These are phyloP conservation scores for Perca flavescens DNA, from an alignment of 2,113 vertebrate genomes.

Conservation along the genomic window DNA sequence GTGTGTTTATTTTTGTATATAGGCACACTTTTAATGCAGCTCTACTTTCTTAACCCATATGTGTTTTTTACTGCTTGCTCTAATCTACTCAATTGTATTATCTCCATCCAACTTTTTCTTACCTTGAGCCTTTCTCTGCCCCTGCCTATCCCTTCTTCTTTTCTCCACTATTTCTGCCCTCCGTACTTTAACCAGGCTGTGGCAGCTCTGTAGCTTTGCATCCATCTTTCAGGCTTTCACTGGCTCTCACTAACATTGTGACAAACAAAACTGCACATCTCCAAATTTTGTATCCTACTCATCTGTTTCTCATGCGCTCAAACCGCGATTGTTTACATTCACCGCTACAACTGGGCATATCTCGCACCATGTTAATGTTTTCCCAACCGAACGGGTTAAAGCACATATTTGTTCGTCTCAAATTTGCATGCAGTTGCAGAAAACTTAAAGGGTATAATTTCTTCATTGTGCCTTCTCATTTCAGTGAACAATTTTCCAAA, in stretches of 20 bases:
- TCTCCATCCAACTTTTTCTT: constrained; percentile 4
- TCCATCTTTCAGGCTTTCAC: not conserved
- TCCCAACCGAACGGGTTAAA: constrained; percentile 33
- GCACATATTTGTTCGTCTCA: constrained; percentile 17
- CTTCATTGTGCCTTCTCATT: constrained; percentile 40
- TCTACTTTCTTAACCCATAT: not conserved
- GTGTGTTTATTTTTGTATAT: constrained; percentile 15
- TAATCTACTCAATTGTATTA: constrained; percentile 1
- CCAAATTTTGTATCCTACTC: constrained; percentile 19
- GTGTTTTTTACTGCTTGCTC: constrained; percentile 13
- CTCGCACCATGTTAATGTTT: constrained; percentile 15
- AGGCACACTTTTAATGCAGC: not conserved
- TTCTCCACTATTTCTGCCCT: not conserved
- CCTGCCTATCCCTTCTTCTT: not conserved
- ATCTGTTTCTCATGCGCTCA: constrained; percentile 34
- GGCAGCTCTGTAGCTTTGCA: not conserved
- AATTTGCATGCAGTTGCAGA: constrained; percentile 41
- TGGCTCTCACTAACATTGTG: not conserved
- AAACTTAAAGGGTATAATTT: constrained; percentile 56
- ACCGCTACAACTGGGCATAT: not conserved
- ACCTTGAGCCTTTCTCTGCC: not conserved
- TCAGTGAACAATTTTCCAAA: constrained; percentile 37
- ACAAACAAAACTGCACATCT: constrained; percentile 29
- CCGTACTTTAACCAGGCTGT: not conserved
- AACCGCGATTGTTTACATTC: constrained; percentile 24